phyloP scores from a whole-genome alignment of 2,888 invertebrate species.

The Vandiemenella viatica region DNA sequence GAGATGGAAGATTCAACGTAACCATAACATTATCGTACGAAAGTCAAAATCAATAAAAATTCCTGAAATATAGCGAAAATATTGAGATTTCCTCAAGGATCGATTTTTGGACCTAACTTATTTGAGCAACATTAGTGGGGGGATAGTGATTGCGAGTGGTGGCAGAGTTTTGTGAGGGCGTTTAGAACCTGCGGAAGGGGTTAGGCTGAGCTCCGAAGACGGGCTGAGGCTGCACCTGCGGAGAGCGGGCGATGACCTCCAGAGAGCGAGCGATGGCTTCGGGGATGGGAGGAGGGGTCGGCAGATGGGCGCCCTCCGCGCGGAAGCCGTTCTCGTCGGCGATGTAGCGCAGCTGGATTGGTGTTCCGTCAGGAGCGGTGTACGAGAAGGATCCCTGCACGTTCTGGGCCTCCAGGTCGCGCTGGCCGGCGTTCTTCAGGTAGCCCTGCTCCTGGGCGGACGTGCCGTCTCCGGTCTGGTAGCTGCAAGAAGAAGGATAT shows the following conservation, averaged over 20 bases:
- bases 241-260: conserved; percentile 6
- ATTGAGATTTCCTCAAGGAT: too few relatives aligned
- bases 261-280: conserved; percentile 15
- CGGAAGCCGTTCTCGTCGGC: conserved; percentile 74
- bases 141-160: too few relatives aligned
- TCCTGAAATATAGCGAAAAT: too few relatives aligned
- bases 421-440: conserved; percentile 37
- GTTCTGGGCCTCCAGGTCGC: conserved; percentile 16
- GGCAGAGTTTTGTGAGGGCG: too few relatives aligned
- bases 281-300: conserved; percentile 15
- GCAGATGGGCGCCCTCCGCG: conserved; percentile 60
- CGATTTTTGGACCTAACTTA: too few relatives aligned
- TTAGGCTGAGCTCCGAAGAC: too few relatives aligned
- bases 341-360: conserved; percentile 32
- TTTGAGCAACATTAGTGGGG: too few relatives aligned
- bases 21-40: too few relatives aligned
- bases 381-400: conserved; percentile 58
- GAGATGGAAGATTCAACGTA: too few relatives aligned
- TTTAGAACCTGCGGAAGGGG: too few relatives aligned
- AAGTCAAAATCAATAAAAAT: too few relatives aligned
- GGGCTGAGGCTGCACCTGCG: conserved; percentile 11
- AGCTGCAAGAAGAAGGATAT: conserved; percentile 29
- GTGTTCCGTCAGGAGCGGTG: conserved; percentile 51
- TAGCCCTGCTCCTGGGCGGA: conserved; percentile 40
- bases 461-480: conserved; percentile 44